Percentiles rank a stretch among this genome's conserved stretches.
Evolutionary conservation across 2,888 invertebrate genomes (phyloP).

Genomic region (Xanthia togata): DNA sequence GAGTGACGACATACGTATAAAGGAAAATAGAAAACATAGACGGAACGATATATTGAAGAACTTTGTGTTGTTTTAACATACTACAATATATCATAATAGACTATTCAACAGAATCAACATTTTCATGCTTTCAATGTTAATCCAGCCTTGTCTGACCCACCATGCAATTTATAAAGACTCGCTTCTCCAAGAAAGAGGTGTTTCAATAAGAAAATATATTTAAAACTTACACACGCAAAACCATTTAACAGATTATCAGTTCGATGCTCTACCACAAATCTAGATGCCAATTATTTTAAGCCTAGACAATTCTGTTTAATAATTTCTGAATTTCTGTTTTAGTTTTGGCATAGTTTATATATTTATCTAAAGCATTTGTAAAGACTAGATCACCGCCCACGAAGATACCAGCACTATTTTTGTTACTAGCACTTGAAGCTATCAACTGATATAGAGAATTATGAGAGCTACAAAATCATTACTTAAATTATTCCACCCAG

Average conservation of each 20-base stretch:
- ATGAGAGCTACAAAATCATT: slow-evolving; percentile 4
- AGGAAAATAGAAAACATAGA: not conserved
- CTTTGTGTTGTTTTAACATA: not conserved
- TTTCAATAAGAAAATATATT: not conserved
- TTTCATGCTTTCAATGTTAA: too few species aligned
- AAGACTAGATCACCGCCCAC: slow-evolving; percentile 33
- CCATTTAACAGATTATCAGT: slow-evolving; percentile 5
- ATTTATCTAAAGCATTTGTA: slow-evolving; percentile 11
- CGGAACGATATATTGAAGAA: not conserved
- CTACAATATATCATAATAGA: not conserved
- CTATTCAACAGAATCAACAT: not conserved
- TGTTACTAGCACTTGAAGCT: slow-evolving; percentile 14
- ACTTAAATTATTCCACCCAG: slow-evolving; percentile 5
- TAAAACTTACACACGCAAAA: not conserved
- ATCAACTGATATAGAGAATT: not conserved
- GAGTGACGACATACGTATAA: not conserved
- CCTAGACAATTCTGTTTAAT: slow-evolving; percentile 23
- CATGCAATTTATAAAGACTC: not conserved
- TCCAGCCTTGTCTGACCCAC: not conserved
- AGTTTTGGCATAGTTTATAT: slow-evolving; percentile 4
- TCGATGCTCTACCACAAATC: slow-evolving; percentile 9
- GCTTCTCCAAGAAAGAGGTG: not conserved
- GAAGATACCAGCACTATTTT: slow-evolving; percentile 8
- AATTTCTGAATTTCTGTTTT: slow-evolving; percentile 15
- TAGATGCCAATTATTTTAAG: slow-evolving; percentile 24